Conservation (phyloP, 2,797 vertebrate species). For the Malacoctenus gilli region DNA sequence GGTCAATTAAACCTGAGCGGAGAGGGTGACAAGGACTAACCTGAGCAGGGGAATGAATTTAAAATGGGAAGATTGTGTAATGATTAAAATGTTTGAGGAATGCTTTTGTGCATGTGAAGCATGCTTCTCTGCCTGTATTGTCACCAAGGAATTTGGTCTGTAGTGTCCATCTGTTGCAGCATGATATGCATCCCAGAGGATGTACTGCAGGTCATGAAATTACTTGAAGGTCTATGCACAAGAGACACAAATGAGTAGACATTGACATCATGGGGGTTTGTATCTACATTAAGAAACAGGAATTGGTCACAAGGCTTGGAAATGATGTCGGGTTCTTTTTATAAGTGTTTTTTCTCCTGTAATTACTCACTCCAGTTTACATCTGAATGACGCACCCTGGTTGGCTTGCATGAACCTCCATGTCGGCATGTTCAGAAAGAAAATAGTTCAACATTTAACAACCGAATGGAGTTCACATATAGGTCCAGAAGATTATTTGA, state of each 20-base stretch:
- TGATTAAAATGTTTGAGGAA: slow-evolving; percentile 28
- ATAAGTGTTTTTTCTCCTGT: background rate
- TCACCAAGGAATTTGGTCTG: slow-evolving; percentile 31
- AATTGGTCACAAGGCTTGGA: background rate
- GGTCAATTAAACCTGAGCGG: slow-evolving; percentile 66
- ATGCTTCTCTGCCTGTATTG: slow-evolving; percentile 11
- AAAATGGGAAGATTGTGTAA: slow-evolving; percentile 12
- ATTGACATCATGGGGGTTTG: slow-evolving; percentile 42
- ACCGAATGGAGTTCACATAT: no score
- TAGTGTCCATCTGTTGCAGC: slow-evolving; percentile 59
- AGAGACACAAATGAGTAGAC: slow-evolving; percentile 39
- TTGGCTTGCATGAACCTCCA: background rate
- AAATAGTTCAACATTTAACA: no score
- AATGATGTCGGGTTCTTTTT: background rate
- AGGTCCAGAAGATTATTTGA: no score
- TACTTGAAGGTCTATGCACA: slow-evolving; percentile 28
- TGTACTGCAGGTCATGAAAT: slow-evolving; percentile 36
- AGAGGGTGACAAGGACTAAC: slow-evolving; percentile 37
- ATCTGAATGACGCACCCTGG: background rate
- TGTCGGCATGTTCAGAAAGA: background rate
- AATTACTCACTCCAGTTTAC: background rate
- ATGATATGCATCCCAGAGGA: slow-evolving; percentile 60
- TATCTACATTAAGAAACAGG: slow-evolving; percentile 11
- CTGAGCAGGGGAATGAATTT: slow-evolving; percentile 32
- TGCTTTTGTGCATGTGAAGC: background rate